Evolutionary conservation across 1,140 invertebrate genomes (phyloP).

Genomic region (Plectus sambesii): DNA sequence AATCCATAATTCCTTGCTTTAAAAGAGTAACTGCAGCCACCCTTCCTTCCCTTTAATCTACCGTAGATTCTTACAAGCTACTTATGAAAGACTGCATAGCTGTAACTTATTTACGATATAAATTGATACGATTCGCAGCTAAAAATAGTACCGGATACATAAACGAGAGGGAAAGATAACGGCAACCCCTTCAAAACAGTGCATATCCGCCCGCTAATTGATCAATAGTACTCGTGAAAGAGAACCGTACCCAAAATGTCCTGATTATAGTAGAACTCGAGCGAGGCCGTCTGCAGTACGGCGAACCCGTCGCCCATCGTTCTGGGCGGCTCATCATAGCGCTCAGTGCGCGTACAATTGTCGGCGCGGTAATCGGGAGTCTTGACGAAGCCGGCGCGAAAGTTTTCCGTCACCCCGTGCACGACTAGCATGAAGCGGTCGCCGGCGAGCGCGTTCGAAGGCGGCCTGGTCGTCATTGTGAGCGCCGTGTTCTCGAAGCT

Average conservation of each 20-base stretch:
- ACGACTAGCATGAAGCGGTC: conserved; percentile 93
- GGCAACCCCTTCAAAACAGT: conserved; percentile 5
- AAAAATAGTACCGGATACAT: too few relatives aligned
- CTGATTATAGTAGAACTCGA: conserved; percentile 41
- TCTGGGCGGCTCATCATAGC: conserved; percentile 83
- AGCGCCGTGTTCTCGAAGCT: conserved; percentile 73
- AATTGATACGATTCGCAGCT: too few relatives aligned
- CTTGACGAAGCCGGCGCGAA: conserved; percentile 55
- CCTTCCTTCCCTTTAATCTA: too few relatives aligned
- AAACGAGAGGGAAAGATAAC: too few relatives aligned
- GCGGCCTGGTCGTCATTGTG: conserved; percentile 85
- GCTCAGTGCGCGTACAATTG: conserved; percentile 79
- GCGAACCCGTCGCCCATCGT: conserved; percentile 98
- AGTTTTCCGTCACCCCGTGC: conserved; percentile 85
- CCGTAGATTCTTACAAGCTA: too few relatives aligned
- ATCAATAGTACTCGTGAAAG: conserved; percentile 3
- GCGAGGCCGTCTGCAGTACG: conserved; percentile 78
- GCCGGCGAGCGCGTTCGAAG: conserved; percentile 72
- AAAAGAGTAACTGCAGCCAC: too few relatives aligned
- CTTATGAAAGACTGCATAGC: too few relatives aligned
- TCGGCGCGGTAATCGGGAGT: conserved; percentile 58
- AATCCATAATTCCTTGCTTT: too few relatives aligned
- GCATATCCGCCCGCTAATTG: not conserved
- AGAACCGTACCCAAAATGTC: conserved; percentile 34
- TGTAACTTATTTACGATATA: too few relatives aligned